Evolutionary conservation across 2,888 invertebrate genomes (phyloP).

Genomic region (Lasioglossum marginatum): DNA sequence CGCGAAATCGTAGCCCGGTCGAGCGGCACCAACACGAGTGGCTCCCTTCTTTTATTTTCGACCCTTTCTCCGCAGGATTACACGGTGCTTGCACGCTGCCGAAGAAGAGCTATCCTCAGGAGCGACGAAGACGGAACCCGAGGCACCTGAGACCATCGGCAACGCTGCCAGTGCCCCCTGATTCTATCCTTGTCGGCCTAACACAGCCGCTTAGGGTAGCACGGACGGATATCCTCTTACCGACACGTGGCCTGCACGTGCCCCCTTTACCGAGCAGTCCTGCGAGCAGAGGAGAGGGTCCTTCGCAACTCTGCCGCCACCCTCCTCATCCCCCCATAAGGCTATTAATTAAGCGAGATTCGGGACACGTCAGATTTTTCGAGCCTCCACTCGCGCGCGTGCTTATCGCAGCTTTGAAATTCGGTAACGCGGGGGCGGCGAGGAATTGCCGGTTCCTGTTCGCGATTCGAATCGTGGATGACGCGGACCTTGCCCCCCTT

Average conservation of each 20-base stretch:
- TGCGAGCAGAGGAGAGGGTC: conserved; percentile 66
- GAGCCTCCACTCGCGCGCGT: conserved; percentile 55
- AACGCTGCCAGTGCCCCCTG: conserved; percentile 40
- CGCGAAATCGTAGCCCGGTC: conserved; percentile 12
- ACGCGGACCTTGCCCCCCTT: neutral
- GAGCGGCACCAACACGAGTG: conserved; percentile 33
- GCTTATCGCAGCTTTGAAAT: conserved; percentile 62
- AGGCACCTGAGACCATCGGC: conserved; percentile 74
- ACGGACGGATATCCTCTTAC: conserved; percentile 84
- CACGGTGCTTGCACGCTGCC: conserved; percentile 37
- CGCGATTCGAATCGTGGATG: neutral
- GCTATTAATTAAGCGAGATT: conserved; percentile 83
- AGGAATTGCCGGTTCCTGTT: conserved; percentile 24
- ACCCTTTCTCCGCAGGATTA: conserved; percentile 46
- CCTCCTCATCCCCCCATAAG: conserved; percentile 60
- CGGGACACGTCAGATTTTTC: conserved; percentile 80
- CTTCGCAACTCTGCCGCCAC: conserved; percentile 41
- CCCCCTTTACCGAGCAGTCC: conserved; percentile 76
- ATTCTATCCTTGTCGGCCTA: conserved; percentile 58
- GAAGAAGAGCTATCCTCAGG: conserved; percentile 35
- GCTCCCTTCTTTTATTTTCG: conserved; percentile 54
- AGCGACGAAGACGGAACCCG: conserved; percentile 40
- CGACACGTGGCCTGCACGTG: conserved; percentile 84
- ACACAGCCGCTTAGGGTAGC: conserved; percentile 68
- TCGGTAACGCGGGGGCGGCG: conserved; percentile 46